Percentiles rank a stretch among this genome's conserved stretches.
Conservation (phyloP, 2,888 invertebrate species). For the Tubulanus polymorphus region DNA sequence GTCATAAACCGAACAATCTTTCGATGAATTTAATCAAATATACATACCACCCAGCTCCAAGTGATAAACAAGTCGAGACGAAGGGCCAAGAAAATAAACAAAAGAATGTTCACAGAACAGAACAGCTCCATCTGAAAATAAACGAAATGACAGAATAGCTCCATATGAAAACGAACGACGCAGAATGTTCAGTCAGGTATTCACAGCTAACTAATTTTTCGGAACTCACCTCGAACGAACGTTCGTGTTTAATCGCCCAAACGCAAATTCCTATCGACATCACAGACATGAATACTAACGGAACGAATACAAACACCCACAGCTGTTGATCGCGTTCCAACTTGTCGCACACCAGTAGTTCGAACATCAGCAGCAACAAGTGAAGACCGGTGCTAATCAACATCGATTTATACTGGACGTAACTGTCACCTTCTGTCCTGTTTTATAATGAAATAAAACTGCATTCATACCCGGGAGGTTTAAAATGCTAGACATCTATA, state of each 20-base stretch:
- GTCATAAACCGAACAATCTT: too few species aligned
- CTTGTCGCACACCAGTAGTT: constrained; percentile 91
- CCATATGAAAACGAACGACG: neutral
- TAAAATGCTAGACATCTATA: too few species aligned
- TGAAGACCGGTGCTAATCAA: constrained; percentile 91
- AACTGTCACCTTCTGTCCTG: constrained; percentile 91
- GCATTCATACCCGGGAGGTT: too few species aligned
- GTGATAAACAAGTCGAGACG: constrained; percentile 70
- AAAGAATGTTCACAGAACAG: constrained; percentile 94
- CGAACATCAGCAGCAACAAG: constrained; percentile 91
- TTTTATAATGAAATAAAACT: too few species aligned
- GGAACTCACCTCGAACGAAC: constrained; percentile 83
- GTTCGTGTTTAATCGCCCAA: constrained; percentile 97
- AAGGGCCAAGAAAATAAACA: constrained; percentile 94
- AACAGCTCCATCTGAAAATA: constrained; percentile 82
- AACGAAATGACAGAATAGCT: constrained; percentile 13
- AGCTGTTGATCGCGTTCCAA: constrained; percentile 68
- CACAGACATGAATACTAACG: constrained; percentile 92
- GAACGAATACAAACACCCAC: constrained; percentile 71
- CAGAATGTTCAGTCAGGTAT: neutral
- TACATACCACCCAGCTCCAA: constrained; percentile 59
- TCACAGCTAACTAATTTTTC: neutral
- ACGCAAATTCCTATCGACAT: constrained; percentile 95
- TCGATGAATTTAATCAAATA: too few species aligned
- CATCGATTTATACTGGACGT: constrained; percentile 98